A percentile compares a stretch with the other conserved stretches of the same genome.
Evolutionary conservation across 2,888 invertebrate genomes (phyloP).

Genomic region (Conchocele bisecta): DNA sequence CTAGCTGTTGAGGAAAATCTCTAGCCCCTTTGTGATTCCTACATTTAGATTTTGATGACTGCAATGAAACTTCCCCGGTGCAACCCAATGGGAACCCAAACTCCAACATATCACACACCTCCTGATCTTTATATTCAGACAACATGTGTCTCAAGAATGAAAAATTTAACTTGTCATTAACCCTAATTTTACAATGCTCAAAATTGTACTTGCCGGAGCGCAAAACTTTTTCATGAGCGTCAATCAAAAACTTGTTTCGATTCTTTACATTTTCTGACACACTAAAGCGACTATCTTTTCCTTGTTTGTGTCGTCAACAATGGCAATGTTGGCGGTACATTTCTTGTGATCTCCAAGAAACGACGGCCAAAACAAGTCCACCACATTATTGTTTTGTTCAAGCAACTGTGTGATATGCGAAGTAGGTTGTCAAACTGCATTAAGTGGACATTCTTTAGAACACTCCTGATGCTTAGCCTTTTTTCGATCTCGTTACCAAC

Average conservation of each 20-base stretch:
- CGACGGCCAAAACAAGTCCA: no score
- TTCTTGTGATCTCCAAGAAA: no score
- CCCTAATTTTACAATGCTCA: background rate
- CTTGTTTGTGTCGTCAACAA: no score
- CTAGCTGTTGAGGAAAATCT: background rate
- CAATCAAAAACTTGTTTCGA: background rate
- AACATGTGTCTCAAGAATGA: background rate
- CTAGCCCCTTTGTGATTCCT: background rate
- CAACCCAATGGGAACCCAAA: conserved; percentile 7
- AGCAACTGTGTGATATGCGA: no score
- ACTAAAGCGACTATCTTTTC: no score
- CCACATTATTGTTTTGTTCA: no score
- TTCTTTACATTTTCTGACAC: no score
- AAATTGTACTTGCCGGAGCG: background rate
- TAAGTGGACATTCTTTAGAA: no score
- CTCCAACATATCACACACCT: conserved; percentile 1
- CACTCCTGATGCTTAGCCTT: no score
- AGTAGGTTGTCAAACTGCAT: no score
- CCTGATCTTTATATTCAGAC: background rate
- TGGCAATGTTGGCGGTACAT: no score
- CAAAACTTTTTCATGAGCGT: background rate
- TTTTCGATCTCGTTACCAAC: no score
- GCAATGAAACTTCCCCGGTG: background rate
- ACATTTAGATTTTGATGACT: background rate
- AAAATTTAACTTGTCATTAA: background rate